These are phyloP conservation scores for Rutpela maculata DNA, from an alignment of 2,888 invertebrate genomes.

Conservation along the genomic window DNA sequence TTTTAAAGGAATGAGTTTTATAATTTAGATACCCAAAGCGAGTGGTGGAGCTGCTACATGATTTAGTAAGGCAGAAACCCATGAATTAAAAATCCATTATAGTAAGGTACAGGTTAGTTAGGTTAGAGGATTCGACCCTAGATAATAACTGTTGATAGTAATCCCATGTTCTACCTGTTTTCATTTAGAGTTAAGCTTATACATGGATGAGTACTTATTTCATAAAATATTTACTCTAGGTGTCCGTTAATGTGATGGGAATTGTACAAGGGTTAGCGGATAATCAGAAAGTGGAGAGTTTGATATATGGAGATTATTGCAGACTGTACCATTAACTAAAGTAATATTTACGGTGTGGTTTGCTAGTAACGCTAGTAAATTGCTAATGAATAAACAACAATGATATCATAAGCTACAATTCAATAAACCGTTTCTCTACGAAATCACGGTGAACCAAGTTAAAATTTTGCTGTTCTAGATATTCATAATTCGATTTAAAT, in stretches of 20 bases:
- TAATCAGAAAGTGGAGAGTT: not conserved
- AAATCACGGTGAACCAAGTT: too few relatives aligned
- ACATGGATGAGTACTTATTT: not conserved
- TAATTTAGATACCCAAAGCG: not conserved
- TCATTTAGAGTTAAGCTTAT: not conserved
- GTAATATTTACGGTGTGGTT: not conserved
- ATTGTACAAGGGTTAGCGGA: not conserved
- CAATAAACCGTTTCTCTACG: too few relatives aligned
- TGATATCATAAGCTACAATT: too few relatives aligned
- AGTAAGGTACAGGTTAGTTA: not conserved
- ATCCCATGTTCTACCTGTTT: not conserved
- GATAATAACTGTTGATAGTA: not conserved
- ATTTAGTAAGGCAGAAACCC: not conserved
- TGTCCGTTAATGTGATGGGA: not conserved
- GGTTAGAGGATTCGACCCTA: slow-evolving; percentile 6
- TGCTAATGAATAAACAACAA: too few relatives aligned
- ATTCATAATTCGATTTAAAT: too few relatives aligned
- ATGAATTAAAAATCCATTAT: slow-evolving; percentile 1
- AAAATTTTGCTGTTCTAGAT: too few relatives aligned
- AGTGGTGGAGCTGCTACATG: not conserved
- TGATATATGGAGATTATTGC: not conserved
- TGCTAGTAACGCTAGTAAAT: not conserved
- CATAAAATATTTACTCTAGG: not conserved
- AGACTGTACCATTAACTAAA: not conserved
- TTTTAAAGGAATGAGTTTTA: too few relatives aligned